phyloP scores from a whole-genome alignment of 2,888 invertebrate species.

The Oegoconia quadripuncta region DNA sequence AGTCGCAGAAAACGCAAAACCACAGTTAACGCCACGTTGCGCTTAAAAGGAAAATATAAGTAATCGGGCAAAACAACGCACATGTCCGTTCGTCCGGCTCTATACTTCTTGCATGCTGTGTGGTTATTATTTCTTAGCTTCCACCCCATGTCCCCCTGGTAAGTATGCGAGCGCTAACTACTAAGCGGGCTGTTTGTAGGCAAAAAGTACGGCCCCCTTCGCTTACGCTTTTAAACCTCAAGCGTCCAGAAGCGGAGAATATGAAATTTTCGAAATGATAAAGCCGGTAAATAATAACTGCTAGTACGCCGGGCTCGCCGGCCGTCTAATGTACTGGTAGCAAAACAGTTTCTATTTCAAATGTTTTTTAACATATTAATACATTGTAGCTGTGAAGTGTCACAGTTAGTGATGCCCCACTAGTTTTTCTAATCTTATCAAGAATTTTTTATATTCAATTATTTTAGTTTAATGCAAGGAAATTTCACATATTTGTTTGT shows the following conservation, averaged over 20 bases:
- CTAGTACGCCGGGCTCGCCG: constrained; percentile 67
- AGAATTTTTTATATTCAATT: too few relatives aligned
- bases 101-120: constrained; percentile 63
- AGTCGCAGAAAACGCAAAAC: neutral
- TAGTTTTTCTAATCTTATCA: too few relatives aligned
- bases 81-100: constrained; percentile 23
- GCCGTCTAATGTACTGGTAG: constrained; percentile 56
- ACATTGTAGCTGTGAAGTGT: too few relatives aligned
- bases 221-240: constrained; percentile 77
- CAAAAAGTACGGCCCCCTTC: constrained; percentile 63
- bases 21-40: constrained; percentile 9
- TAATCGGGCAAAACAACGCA: constrained; percentile 14
- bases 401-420: too few relatives aligned
- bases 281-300: constrained; percentile 79
- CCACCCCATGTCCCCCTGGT: constrained; percentile 59
- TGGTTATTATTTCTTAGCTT: constrained; percentile 73
- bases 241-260: constrained; percentile 78
- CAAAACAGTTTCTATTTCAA: constrained; percentile 33
- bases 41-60: constrained; percentile 12
- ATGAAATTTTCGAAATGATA: constrained; percentile 80
- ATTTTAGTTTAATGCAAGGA: neutral
- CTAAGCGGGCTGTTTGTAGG: constrained; percentile 66
- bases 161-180: constrained; percentile 44
- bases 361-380: neutral
- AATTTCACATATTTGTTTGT: too few relatives aligned